Evolutionary conservation across 2,113 vertebrate genomes (phyloP).

Genomic region (Epinephelus fuscoguttatus): DNA sequence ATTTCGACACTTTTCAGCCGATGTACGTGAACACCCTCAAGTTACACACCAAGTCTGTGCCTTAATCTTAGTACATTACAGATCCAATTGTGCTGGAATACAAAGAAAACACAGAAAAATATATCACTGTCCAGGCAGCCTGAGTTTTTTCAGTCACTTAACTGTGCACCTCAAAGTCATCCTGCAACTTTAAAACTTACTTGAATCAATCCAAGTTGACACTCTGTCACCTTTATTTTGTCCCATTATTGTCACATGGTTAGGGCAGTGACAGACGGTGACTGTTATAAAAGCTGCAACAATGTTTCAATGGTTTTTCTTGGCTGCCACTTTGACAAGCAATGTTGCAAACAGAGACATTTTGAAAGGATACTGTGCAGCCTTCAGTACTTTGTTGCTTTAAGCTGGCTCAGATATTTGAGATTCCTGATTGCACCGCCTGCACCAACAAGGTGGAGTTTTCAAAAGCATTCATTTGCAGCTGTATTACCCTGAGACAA

Average conservation of each 20-base stretch:
- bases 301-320: background rate
- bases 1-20: no score
- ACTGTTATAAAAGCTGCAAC: background rate
- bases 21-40: background rate
- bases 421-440: background rate
- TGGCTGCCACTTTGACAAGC: constrained; percentile 1
- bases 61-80: no score
- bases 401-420: background rate
- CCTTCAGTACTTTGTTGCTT: background rate
- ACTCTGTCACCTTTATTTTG: background rate
- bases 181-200: background rate
- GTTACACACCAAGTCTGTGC: background rate
- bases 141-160: background rate
- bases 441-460: background rate
- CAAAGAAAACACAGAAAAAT: background rate
- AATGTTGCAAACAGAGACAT: background rate
- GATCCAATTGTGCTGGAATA: no score
- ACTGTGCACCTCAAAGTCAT: background rate
- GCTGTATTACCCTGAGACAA: background rate
- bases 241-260: constrained; percentile 1
- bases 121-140: background rate
- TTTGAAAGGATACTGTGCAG: background rate
- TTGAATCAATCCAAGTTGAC: background rate
- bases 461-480: background rate
- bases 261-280: background rate